Conservation (phyloP, 1,140 invertebrate species). For the Camponotus vicinus region DNA sequence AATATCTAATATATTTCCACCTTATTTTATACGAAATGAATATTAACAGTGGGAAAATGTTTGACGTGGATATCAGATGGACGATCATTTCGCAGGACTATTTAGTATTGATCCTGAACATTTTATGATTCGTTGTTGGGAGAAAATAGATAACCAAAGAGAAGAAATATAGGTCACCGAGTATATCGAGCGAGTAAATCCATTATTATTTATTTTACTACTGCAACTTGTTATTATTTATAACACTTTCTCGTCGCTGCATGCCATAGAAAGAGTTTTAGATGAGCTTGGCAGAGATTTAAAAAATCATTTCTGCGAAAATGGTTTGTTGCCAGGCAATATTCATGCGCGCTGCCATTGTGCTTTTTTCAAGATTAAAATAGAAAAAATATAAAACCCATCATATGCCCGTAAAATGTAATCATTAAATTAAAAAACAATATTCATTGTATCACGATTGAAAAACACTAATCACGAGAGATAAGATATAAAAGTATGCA, state of each 20-base stretch:
- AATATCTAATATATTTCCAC: neutral
- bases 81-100: neutral
- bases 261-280: slow-evolving; percentile 35
- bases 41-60: neutral
- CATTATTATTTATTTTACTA: slow-evolving; percentile 56
- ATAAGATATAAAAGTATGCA: neutral
- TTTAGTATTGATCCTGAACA: slow-evolving; percentile 9
- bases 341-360: slow-evolving; percentile 8
- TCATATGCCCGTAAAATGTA: neutral
- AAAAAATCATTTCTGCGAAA: slow-evolving; percentile 48
- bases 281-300: slow-evolving; percentile 34
- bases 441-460: neutral
- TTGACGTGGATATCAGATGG: neutral
- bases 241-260: slow-evolving; percentile 40
- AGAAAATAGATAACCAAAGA: slow-evolving; percentile 8
- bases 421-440: neutral
- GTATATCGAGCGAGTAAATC: slow-evolving; percentile 58
- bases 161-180: slow-evolving; percentile 57
- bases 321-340: slow-evolving; percentile 1
- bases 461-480: neutral
- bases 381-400: neutral
- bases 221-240: slow-evolving; percentile 44
- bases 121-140: slow-evolving; percentile 9
- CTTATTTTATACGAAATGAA: neutral
- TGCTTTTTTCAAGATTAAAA: slow-evolving; percentile 11